Percentiles rank a stretch among this genome's conserved stretches.
phyloP scores from a whole-genome alignment of 2,888 invertebrate species.

The Drosophila kanekoi region DNA sequence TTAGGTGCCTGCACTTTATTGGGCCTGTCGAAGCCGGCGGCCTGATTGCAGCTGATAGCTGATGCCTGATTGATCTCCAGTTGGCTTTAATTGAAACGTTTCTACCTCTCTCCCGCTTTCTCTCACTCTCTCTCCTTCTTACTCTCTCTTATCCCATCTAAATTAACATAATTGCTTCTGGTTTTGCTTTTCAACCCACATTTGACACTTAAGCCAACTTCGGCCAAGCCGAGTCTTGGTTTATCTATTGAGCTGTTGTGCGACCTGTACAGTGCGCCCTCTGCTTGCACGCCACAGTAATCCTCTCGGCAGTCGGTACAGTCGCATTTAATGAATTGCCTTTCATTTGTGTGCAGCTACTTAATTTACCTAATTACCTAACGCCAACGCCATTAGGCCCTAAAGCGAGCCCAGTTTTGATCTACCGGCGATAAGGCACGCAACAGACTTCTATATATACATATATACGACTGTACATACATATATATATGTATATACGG shows the following conservation, averaged over 20 bases:
- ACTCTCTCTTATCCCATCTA: conserved; percentile 36
- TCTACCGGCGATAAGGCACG: conserved; percentile 66
- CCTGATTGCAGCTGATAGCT: conserved; percentile 49
- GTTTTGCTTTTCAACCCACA: conserved; percentile 31
- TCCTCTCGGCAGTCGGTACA: background rate
- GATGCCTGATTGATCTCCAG: conserved; percentile 73
- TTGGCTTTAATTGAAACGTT: conserved; percentile 81
- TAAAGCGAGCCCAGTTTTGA: conserved; percentile 37
- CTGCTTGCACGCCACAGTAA: conserved; percentile 8
- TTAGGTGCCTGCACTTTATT: conserved; percentile 48
- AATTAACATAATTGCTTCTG: conserved; percentile 79
- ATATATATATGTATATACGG: background rate
- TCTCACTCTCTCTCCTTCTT: conserved; percentile 6
- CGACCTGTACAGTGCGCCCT: conserved; percentile 8
- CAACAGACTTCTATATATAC: conserved; percentile 8
- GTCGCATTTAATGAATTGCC: conserved; percentile 69
- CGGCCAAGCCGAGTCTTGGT: conserved; percentile 38
- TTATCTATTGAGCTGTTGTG: background rate
- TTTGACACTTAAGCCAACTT: conserved; percentile 45
- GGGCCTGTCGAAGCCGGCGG: conserved; percentile 11
- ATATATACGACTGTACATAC: background rate
- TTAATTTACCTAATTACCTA: conserved; percentile 77
- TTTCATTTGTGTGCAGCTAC: conserved; percentile 58
- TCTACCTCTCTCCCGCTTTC: background rate
- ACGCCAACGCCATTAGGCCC: conserved; percentile 65